Conservation (phyloP, 2,113 vertebrate genomes). For the Microcebus ravelobensis region DNA sequence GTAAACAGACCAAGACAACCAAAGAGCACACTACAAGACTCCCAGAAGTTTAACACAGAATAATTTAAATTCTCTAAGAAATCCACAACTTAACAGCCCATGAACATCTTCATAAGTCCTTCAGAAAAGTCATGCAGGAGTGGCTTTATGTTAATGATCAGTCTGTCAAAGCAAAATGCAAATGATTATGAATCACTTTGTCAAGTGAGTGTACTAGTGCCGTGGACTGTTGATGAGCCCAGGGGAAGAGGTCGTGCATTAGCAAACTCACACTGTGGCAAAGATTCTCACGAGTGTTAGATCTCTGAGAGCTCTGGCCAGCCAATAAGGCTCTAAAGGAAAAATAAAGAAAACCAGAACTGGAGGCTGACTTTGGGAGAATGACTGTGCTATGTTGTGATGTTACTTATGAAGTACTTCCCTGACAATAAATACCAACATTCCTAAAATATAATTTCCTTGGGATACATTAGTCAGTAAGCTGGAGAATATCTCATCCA, state of each 20-base stretch:
- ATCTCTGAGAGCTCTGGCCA: neutral
- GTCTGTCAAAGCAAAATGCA: slow-evolving; percentile 58
- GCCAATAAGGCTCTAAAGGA: neutral
- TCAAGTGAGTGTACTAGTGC: neutral
- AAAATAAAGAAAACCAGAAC: neutral
- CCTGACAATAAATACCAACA: neutral
- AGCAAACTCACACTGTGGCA: neutral
- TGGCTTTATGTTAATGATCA: slow-evolving; percentile 40
- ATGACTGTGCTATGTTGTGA: neutral
- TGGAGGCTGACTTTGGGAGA: neutral
- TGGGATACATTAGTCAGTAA: neutral
- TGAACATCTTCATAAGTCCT: slow-evolving; percentile 40
- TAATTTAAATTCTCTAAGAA: slow-evolving; percentile 58
- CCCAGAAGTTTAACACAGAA: slow-evolving; percentile 13
- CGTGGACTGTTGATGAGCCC: slow-evolving; percentile 1
- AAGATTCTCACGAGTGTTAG: neutral
- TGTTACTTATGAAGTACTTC: neutral
- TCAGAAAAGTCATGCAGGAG: slow-evolving; percentile 45
- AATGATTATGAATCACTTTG: slow-evolving; percentile 48
- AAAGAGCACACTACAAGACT: neutral
- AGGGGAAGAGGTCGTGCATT: neutral
- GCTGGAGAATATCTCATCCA: neutral
- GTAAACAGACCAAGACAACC: neutral
- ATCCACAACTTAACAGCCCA: neutral
- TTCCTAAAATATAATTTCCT: neutral